Base-by-base conservation (phyloP, 37 sponge, comb jelly and placozoan genomes). In the Oopsacas minuta region DNA sequence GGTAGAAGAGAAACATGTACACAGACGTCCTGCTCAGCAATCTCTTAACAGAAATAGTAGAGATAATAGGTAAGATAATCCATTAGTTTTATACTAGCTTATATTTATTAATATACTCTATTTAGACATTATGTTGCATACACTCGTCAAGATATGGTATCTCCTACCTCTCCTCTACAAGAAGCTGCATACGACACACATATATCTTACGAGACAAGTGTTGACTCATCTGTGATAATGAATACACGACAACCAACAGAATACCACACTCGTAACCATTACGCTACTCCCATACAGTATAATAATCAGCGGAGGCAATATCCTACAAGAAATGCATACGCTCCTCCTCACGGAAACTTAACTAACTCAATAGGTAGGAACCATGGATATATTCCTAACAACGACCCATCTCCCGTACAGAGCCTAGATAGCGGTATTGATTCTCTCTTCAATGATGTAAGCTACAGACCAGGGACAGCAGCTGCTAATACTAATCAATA, bases 321-420 rank as follows among this genome's bases (percentile, higher is more conserved):
- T 15, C 12, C 15, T 15, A 8, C 49, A 17, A 42, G 49, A 15
- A 42, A 42, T 15, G 15, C 15, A 42, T 42, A 42, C 49, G 49
- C 49, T 15, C 12, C 49, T 42, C 75, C 75, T 25, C 75, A 61
- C 28, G 1, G 1, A 25, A 12, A 3, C 28, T 10, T 12, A 3
- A 34, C 22, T 3, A 61, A 25, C 5, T 34, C 75, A 32, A 34
- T 12, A 25, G 28, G 28, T 34, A 10, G 30, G 75, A 61, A 61
- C 75, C 30, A 42, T 15, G 49, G 12, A 15, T 42, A 42, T 15
- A 15, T 61, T 3, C 22, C 75, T n/a, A 61, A 10, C 75, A 5
- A 61, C 75, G 75, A 61, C 75, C 22, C 75, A 25, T 61, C 75
- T 12, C 75, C 75, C 75, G 75, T 61, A 15, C 49, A 42, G 49